Evolutionary conservation across 2,113 vertebrate species (phyloP).

Genomic region (Potamarius usumacintae): DNA sequence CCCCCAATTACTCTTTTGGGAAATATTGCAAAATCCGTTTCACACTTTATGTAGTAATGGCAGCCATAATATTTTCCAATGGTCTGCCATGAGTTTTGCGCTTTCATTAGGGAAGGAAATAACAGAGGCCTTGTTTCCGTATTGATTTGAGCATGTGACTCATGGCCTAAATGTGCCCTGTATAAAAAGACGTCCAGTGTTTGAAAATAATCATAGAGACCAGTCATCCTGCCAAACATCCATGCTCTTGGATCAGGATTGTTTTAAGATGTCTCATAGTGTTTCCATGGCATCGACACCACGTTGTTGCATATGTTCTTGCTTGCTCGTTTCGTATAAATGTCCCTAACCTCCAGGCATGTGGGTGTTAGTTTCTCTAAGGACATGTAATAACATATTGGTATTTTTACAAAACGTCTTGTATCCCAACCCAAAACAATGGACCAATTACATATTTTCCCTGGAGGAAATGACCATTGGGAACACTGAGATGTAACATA

Average conservation of each 20-base stretch:
- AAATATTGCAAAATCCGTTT: slow-evolving; percentile 64
- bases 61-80: slow-evolving; percentile 68
- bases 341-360: neutral
- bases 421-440: neutral
- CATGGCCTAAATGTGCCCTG: slow-evolving; percentile 14
- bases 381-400: neutral
- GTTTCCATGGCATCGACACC: neutral
- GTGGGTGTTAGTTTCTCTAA: neutral
- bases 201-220: neutral
- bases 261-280: neutral
- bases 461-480: neutral
- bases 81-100: slow-evolving; percentile 27
- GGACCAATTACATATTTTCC: neutral
- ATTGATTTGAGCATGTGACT: slow-evolving; percentile 38
- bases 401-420: neutral
- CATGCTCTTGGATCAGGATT: neutral
- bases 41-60: slow-evolving; percentile 56
- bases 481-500: neutral
- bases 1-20: slow-evolving; percentile 61
- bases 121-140: slow-evolving; percentile 18
- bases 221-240: neutral
- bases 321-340: neutral
- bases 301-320: neutral
- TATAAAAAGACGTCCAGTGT: slow-evolving; percentile 7
- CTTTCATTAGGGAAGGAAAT: slow-evolving; percentile 2